Evolutionary conservation across 2,113 vertebrate genomes (phyloP).

Genomic region (Trachemys scripta): DNA sequence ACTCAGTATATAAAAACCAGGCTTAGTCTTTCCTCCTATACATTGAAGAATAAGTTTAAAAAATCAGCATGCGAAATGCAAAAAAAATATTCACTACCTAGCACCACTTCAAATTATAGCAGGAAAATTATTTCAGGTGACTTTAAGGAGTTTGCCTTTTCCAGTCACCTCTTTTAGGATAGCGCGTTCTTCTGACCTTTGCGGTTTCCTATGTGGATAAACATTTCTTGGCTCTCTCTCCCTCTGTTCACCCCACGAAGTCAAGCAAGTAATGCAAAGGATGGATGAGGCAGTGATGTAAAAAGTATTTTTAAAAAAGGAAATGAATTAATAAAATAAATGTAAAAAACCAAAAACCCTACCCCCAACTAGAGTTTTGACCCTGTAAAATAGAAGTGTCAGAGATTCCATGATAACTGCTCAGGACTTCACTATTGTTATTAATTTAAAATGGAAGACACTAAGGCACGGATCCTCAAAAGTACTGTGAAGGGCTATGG

Average conservation of each 20-base stretch:
- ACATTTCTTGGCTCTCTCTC: fast-evolving
- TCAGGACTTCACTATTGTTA: neutral
- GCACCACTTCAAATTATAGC: neutral
- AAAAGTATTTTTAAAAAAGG: neutral
- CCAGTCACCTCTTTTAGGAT: neutral
- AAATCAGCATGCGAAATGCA: neutral
- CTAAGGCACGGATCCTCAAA: neutral
- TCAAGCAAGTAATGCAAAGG: neutral
- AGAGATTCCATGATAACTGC: neutral
- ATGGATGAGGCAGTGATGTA: neutral
- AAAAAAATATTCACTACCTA: neutral
- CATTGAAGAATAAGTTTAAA: neutral
- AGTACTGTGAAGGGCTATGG: neutral
- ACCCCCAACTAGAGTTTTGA: neutral
- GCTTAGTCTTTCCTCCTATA: neutral
- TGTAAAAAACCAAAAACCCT: neutral
- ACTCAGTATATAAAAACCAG: neutral
- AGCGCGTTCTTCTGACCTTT: neutral
- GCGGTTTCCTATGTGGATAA: neutral
- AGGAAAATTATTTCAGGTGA: neutral
- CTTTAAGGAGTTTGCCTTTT: neutral
- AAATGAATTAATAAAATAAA: neutral
- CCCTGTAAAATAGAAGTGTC: neutral
- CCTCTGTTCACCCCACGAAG: neutral
- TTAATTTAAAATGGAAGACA: neutral